Base-by-base conservation (phyloP, 2,888 invertebrate species). In the Euspilapteryx auroguttella region DNA sequence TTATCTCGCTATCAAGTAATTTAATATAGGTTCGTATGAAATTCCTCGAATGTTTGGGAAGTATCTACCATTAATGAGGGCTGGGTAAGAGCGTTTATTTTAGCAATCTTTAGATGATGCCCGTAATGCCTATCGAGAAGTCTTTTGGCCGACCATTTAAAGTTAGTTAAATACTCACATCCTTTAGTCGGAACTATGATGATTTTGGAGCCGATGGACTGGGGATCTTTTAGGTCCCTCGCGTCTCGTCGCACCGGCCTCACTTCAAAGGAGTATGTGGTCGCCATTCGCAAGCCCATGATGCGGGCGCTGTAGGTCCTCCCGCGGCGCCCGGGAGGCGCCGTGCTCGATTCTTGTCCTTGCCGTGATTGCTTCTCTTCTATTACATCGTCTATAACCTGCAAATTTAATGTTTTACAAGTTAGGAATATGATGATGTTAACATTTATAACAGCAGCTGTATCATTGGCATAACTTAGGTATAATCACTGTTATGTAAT, bases 111-210 rank as follows among this genome's bases (percentile, higher is more conserved):
- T n/a, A n/a, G n/a, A n/a, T n/a, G n/a, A n/a, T n/a, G n/a, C n/a
- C n/a, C n/a, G n/a, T n/a, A n/a, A n/a, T n/a, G n/a, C n/a, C n/a
- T n/a, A n/a, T n/a, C n/a, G n/a, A n/a, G n/a, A n/a, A n/a, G n/a
- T n/a, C n/a, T n/a, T n/a, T n/a, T n/a, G n/a, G n/a, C n/a, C n/a
- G n/a, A n/a, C n/a, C n/a, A n/a, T n/a, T n/a, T n/a, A n/a, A n/a
- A n/a, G n/a, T n/a, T n/a, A n/a, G n/a, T n/a, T n/a, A n/a, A n/a
- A 21, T 38, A 78, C 88, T 84, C 78, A 89, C 89, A 89, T 77
- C 89, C 89, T 79, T 88, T 89, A 7, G 89, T 89, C 14, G 88
- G 86, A 33, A 89, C 82, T 15, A 87, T 79, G 34, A 89, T 83
- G 37, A 88, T 85, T 43, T 83, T 82, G 42, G 83, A 83, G 25